Conservation (phyloP, 2,888 invertebrate species). For the Prosapia bicincta region DNA sequence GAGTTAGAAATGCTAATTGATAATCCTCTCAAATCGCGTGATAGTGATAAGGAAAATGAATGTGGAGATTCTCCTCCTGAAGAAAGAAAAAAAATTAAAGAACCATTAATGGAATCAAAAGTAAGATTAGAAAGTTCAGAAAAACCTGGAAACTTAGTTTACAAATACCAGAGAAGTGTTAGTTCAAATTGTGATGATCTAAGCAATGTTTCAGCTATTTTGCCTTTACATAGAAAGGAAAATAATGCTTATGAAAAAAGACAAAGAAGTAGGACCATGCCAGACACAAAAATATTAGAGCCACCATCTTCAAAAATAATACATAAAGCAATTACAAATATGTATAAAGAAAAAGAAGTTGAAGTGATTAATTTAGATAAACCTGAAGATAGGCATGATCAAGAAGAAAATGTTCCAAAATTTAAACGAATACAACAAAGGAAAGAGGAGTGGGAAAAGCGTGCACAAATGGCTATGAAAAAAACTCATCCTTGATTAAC, state of each 20-base stretch:
- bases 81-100: constrained; percentile 29
- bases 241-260: constrained; percentile 35
- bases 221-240: constrained; percentile 30
- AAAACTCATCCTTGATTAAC: constrained; percentile 20
- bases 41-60: constrained; percentile 72
- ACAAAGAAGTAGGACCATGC: constrained; percentile 33
- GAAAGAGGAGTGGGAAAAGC: constrained; percentile 73
- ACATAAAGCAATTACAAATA: constrained; percentile 14
- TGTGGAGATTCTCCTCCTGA: constrained; percentile 42
- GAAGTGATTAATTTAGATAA: constrained; percentile 21
- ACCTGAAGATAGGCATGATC: constrained; percentile 15
- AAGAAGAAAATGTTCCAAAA: constrained; percentile 39
- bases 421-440: constrained; percentile 72
- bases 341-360: constrained; percentile 24
- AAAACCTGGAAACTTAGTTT: constrained; percentile 9
- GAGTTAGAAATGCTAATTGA: constrained; percentile 56
- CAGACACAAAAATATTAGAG: constrained; percentile 28
- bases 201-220: constrained; percentile 3
- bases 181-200: constrained; percentile 28
- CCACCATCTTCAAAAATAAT: constrained; percentile 14
- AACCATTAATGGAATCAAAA: constrained; percentile 22
- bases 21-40: constrained; percentile 57
- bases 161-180: constrained; percentile 29
- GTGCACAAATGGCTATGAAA: constrained; percentile 61
- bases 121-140: constrained; percentile 10